phyloP scores from a whole-genome alignment of 2,888 invertebrate genomes.

The Chrysomela aeneicollis region DNA sequence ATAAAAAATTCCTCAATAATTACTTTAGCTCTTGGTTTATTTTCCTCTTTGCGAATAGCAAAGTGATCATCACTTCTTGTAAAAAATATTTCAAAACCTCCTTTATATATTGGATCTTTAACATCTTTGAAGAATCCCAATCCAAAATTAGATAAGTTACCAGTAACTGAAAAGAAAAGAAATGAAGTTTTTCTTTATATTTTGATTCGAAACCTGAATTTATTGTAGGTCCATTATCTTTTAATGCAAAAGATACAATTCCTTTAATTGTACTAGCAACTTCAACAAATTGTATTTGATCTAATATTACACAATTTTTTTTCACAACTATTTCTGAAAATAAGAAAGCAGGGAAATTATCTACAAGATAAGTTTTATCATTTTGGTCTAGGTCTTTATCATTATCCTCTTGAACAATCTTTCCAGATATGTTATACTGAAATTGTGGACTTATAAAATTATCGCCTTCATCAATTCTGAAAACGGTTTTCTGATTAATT shows the following conservation, averaged over 20 bases:
- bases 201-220: constrained; percentile 19
- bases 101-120: too few species aligned
- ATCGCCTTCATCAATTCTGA: constrained; percentile 14
- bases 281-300: constrained; percentile 15
- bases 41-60: background rate
- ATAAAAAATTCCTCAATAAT: constrained; percentile 1
- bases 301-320: constrained; percentile 8
- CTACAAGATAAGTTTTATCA: too few species aligned
- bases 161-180: constrained; percentile 23
- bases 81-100: too few species aligned
- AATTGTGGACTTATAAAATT: background rate
- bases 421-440: background rate
- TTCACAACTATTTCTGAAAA: constrained; percentile 15
- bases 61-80: constrained; percentile 10
- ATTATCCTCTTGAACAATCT: constrained; percentile 9
- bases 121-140: too few species aligned
- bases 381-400: background rate
- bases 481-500: too few species aligned
- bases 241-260: background rate
- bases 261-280: constrained; percentile 13
- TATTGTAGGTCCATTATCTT: constrained; percentile 12
- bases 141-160: constrained; percentile 22
- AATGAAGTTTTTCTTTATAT: constrained; percentile 9
- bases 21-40: constrained; percentile 8
- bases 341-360: constrained; percentile 9